Evolutionary conservation across 2,113 vertebrate genomes (phyloP).

Genomic region (Penelope pileata): DNA sequence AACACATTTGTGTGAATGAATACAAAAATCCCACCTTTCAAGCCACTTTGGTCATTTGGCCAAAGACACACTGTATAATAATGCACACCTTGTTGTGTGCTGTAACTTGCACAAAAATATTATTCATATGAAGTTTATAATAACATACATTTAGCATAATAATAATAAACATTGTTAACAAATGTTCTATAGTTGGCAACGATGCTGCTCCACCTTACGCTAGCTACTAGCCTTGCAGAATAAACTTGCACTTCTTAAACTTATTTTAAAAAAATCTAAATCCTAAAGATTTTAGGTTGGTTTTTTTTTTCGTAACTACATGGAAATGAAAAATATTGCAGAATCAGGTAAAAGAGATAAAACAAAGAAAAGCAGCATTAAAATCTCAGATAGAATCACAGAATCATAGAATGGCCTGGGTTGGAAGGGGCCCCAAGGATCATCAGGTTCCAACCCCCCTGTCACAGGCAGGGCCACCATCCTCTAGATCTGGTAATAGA

Average conservation of each 20-base stretch:
- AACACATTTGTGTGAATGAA: conserved; percentile 36
- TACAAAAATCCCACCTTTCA: conserved; percentile 60
- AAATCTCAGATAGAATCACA: too few species aligned
- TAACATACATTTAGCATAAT: conserved; percentile 68
- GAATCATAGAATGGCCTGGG: too few species aligned
- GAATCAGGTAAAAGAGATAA: background rate
- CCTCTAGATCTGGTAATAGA: too few species aligned
- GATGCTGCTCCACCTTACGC: conserved; percentile 3
- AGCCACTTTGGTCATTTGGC: conserved; percentile 1
- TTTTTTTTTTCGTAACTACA: background rate
- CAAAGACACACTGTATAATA: conserved; percentile 13
- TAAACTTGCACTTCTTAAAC: conserved; percentile 50
- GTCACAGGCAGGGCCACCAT: too few species aligned
- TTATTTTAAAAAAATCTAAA: background rate
- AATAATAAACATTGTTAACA: conserved; percentile 77
- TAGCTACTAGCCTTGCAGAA: conserved; percentile 44
- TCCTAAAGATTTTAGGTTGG: conserved; percentile 2
- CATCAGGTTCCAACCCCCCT: too few species aligned
- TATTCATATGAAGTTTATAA: conserved; percentile 66
- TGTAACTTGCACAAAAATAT: conserved; percentile 59
- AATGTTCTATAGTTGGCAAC: conserved; percentile 47
- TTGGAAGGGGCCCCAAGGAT: too few species aligned
- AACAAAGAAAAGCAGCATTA: background rate
- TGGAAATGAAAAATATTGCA: background rate
- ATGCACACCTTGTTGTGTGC: conserved; percentile 71